These are phyloP conservation scores for Rhagologus leucostigma DNA, from an alignment of 2,113 vertebrate species.

Conservation along the genomic window DNA sequence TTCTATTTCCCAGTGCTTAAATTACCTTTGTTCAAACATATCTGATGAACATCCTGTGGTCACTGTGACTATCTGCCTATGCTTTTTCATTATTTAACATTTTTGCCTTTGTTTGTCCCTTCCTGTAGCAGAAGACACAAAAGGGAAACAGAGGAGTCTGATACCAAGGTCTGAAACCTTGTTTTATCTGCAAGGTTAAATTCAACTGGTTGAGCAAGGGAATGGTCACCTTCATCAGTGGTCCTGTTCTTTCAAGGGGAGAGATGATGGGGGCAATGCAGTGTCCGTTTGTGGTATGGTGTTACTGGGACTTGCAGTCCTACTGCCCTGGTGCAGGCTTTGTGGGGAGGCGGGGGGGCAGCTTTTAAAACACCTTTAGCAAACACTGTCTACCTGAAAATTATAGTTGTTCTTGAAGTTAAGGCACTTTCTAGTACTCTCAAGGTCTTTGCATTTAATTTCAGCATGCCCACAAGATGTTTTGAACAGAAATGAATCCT, in stretches of 20 bases:
- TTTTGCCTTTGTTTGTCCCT: background rate
- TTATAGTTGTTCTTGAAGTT: background rate
- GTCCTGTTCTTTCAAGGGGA: background rate
- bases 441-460: constrained; percentile 30
- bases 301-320: background rate
- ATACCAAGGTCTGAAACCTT: background rate
- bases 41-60: background rate
- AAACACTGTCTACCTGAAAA: background rate
- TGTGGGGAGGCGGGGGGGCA: background rate
- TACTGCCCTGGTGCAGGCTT: background rate
- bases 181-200: background rate
- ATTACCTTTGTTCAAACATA: background rate
- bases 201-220: background rate
- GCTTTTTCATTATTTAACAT: background rate
- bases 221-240: background rate
- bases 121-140: background rate
- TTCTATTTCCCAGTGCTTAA: background rate
- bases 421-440: background rate
- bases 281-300: background rate
- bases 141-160: background rate
- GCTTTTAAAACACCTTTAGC: background rate
- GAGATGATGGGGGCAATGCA: background rate
- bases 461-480: constrained; percentile 21
- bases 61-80: background rate
- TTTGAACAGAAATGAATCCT: constrained; percentile 46